Percentiles rank a stretch among this genome's conserved stretches.
phyloP scores from a whole-genome alignment of 2,113 vertebrate species.

The Orthonyx spaldingii region DNA sequence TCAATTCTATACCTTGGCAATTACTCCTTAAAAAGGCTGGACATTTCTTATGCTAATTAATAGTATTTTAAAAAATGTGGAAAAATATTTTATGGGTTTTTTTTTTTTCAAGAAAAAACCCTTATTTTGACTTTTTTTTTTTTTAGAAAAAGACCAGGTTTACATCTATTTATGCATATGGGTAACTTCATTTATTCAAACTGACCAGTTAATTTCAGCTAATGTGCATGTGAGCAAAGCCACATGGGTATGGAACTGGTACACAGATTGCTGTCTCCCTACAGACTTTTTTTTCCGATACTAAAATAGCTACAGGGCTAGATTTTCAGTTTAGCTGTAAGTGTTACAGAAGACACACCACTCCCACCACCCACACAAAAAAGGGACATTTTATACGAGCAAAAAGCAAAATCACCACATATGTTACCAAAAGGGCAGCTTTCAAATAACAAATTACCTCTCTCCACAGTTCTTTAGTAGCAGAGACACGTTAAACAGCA shows the following conservation, averaged over 20 bases:
- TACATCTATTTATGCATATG: background rate
- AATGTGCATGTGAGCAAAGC: background rate
- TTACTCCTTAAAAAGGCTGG: conserved; percentile 37
- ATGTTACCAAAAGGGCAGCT: background rate
- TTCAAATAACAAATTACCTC: background rate
- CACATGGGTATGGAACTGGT: background rate
- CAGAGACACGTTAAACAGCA: background rate
- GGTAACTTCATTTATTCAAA: background rate
- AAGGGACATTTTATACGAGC: background rate
- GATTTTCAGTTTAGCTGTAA: background rate
- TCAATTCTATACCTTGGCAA: conserved; percentile 59
- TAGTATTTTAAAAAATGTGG: background rate
- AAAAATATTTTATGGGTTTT: background rate
- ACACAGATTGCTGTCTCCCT: background rate
- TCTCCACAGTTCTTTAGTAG: background rate
- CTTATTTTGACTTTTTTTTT: conserved; percentile 19
- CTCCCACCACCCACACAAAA: background rate
- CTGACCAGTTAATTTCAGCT: background rate
- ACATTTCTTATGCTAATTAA: conserved; percentile 50
- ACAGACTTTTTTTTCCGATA: background rate
- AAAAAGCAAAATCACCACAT: background rate
- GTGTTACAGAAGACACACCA: background rate
- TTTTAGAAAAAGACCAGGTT: background rate
- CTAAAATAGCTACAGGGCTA: background rate
- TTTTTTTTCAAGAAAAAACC: background rate